These are phyloP conservation scores for Hephaestus fuliginosus DNA, from an alignment of 2,797 vertebrate species.

Conservation along the genomic window DNA sequence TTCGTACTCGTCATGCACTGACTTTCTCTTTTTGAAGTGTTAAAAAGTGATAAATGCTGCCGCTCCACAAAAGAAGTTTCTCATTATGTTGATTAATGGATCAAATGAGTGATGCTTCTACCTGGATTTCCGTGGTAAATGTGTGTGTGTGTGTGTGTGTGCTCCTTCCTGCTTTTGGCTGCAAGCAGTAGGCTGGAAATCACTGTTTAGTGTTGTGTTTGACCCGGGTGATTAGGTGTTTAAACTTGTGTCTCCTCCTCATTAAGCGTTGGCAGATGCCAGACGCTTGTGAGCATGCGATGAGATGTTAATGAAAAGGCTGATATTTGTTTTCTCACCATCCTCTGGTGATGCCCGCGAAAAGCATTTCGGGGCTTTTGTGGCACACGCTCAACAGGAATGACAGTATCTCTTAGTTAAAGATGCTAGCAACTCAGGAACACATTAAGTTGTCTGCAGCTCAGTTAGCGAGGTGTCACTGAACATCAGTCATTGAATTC, in stretches of 20 bases:
- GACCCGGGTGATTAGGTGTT: constrained; percentile 60
- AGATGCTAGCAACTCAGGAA: no score
- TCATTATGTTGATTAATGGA: constrained; percentile 67
- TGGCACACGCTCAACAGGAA: not conserved
- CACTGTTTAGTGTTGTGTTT: constrained; percentile 47
- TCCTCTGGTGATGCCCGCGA: constrained; percentile 15
- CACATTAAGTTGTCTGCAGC: not conserved
- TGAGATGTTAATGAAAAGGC: constrained; percentile 67
- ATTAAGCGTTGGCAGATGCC: constrained; percentile 58
- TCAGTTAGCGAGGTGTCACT: not conserved
- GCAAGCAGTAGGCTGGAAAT: constrained; percentile 21
- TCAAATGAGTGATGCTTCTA: constrained; percentile 45
- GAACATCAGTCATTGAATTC: not conserved
- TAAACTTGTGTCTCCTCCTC: constrained; percentile 55
- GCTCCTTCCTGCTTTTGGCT: constrained; percentile 2
- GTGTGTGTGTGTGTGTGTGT: not conserved
- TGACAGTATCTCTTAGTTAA: no score
- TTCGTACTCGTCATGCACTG: constrained; percentile 40
- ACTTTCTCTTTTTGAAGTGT: constrained; percentile 64
- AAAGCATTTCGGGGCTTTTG: constrained; percentile 30
- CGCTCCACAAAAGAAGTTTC: constrained; percentile 37
- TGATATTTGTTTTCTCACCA: constrained; percentile 24
- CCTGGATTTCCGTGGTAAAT: constrained; percentile 21
- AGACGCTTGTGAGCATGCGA: constrained; percentile 51
- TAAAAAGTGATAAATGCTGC: constrained; percentile 42